A percentile compares a stretch with the other conserved stretches of the same genome.
These are phyloP conservation scores for Macrobrachium nipponense DNA, from an alignment of 1,140 invertebrate genomes.

Conservation along the genomic window DNA sequence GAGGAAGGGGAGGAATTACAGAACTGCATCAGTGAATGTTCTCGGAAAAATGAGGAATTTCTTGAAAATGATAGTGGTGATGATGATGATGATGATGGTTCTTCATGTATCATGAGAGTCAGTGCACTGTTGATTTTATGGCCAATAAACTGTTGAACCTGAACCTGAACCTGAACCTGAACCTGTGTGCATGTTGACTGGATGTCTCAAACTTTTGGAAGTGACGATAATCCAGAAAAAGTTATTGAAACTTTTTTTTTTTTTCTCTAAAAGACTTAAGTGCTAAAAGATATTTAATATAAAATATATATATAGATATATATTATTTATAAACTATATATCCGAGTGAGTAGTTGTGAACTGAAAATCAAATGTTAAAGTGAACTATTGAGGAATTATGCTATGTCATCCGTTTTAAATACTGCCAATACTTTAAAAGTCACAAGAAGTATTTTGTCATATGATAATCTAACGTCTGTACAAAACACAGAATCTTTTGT, in stretches of 20 bases:
- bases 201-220: constrained; percentile 18
- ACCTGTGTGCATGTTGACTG: too few species aligned
- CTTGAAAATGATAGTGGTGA: constrained; percentile 29
- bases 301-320: constrained; percentile 52
- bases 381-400: constrained; percentile 28
- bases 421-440: constrained; percentile 52
- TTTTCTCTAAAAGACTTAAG: constrained; percentile 34
- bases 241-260: constrained; percentile 39
- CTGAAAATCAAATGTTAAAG: constrained; percentile 55
- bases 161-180: too few species aligned
- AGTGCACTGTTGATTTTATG: constrained; percentile 54
- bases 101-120: constrained; percentile 33
- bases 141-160: constrained; percentile 50
- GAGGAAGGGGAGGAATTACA: constrained; percentile 8
- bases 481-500: constrained; percentile 58
- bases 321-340: constrained; percentile 59
- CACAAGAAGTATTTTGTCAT: constrained; percentile 61
- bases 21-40: constrained; percentile 7
- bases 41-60: constrained; percentile 1
- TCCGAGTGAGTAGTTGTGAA: constrained; percentile 43
- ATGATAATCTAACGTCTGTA: constrained; percentile 53
- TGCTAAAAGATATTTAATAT: constrained; percentile 46
- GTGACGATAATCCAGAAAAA: constrained; percentile 47
- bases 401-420: constrained; percentile 46
- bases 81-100: constrained; percentile 12